A percentile compares a stretch with the other conserved stretches of the same genome.
These are phyloP conservation scores for Mustelus asterias DNA, from an alignment of 2,113 vertebrate genomes.

Conservation along the genomic window DNA sequence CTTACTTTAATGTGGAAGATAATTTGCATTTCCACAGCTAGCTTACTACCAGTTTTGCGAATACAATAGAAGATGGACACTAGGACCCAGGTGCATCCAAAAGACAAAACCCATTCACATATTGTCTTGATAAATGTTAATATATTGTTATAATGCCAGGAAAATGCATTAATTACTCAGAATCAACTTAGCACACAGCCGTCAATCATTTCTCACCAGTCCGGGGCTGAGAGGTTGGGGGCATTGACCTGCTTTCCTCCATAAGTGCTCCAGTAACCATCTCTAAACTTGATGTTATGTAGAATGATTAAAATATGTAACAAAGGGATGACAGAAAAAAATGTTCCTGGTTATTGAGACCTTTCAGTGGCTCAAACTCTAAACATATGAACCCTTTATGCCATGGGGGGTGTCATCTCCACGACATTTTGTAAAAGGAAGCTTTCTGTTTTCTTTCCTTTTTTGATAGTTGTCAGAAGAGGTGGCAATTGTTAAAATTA, in stretches of 20 bases:
- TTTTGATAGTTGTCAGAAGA: not conserved
- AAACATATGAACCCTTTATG: not conserved
- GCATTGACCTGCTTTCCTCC: slow-evolving; percentile 26
- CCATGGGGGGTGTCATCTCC: not conserved
- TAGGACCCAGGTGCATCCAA: not conserved
- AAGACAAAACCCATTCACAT: slow-evolving; percentile 5
- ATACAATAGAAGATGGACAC: not conserved
- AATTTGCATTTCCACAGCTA: not conserved
- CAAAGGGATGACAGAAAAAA: slow-evolving; percentile 24
- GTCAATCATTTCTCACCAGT: slow-evolving; percentile 33
- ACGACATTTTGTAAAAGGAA: not conserved
- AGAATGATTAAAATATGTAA: slow-evolving; percentile 15
- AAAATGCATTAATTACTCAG: slow-evolving; percentile 1
- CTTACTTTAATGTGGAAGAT: not conserved
- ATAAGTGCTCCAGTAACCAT: slow-evolving; percentile 17
- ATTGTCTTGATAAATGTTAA: slow-evolving; percentile 25
- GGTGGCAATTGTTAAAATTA: not conserved
- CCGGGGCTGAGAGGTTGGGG: not conserved
- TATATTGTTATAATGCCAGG: slow-evolving; percentile 19
- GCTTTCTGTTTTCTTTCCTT: not conserved
- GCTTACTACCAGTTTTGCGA: not conserved
- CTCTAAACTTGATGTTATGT: slow-evolving; percentile 29
- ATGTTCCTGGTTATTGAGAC: not conserved
- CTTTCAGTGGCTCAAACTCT: not conserved
- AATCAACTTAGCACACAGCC: slow-evolving; percentile 35